Evolutionary conservation across 2,113 vertebrate genomes (phyloP).

Genomic region (Phalacrocorax aristotelis): DNA sequence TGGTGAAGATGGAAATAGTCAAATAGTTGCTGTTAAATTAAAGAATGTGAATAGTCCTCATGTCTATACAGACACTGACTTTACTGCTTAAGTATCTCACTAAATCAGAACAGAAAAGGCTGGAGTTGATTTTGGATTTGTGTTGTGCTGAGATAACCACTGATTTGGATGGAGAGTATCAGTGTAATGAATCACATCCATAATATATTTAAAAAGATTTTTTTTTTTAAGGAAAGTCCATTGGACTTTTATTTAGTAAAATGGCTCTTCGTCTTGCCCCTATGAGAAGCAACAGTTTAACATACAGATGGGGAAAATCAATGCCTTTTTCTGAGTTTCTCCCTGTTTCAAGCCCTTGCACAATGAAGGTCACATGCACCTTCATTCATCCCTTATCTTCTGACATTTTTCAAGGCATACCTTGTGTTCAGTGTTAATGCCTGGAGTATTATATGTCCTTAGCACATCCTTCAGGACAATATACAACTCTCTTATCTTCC

Average conservation of each 20-base stretch:
- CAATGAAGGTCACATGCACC: conserved; percentile 23
- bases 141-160: not conserved
- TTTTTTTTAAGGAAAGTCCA: not conserved
- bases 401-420: conserved; percentile 30
- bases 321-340: not conserved
- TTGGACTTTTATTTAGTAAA: not conserved
- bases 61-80: not conserved
- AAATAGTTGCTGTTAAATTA: not conserved
- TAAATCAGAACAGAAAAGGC: not conserved
- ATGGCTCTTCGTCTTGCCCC: not conserved
- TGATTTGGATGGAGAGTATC: not conserved
- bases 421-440: not conserved
- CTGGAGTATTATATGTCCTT: conserved; percentile 42
- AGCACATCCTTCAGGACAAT: conserved; percentile 14
- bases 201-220: not conserved
- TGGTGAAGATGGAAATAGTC: not conserved
- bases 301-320: not conserved
- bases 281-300: not conserved
- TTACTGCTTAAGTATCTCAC: not conserved
- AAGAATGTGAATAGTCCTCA: not conserved
- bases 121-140: not conserved
- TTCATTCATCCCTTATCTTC: conserved; percentile 47
- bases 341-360: not conserved
- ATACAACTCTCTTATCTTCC: not conserved
- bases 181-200: not conserved